Percentiles rank a stretch among this genome's conserved stretches.
phyloP scores from a whole-genome alignment of 2,797 vertebrate genomes.

The Hafferia zeledoni region DNA sequence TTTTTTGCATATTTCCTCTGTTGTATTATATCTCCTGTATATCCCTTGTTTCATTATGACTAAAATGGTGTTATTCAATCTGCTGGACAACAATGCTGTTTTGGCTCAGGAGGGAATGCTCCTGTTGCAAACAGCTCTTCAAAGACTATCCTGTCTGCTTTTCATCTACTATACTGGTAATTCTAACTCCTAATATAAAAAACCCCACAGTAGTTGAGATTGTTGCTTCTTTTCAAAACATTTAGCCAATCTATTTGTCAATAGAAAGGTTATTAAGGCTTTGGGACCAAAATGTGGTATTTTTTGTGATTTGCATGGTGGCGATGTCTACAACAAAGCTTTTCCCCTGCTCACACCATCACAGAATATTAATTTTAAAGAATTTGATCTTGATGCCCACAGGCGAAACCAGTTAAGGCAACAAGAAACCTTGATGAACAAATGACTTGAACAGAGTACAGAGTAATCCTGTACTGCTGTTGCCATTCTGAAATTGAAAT shows the following conservation, averaged over 20 bases:
- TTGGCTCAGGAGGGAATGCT: background rate
- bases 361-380: background rate
- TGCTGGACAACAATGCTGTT: background rate
- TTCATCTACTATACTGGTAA: background rate
- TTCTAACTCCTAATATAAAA: background rate
- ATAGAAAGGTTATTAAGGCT: background rate
- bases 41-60: background rate
- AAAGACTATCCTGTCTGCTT: background rate
- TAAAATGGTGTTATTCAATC: background rate
- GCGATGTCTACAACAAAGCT: background rate
- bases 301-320: background rate
- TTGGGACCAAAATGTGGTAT: background rate
- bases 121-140: background rate
- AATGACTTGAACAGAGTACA: background rate
- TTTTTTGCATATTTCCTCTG: background rate
- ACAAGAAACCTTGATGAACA: background rate
- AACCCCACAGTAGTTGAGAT: background rate
- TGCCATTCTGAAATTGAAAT: background rate
- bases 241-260: background rate
- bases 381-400: background rate
- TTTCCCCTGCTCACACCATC: background rate
- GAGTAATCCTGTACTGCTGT: background rate
- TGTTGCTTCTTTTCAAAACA: background rate
- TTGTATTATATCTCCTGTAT: background rate
- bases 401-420: background rate